Evolutionary conservation across 2,888 invertebrate genomes (phyloP).

Genomic region (Melieria omissa): DNA sequence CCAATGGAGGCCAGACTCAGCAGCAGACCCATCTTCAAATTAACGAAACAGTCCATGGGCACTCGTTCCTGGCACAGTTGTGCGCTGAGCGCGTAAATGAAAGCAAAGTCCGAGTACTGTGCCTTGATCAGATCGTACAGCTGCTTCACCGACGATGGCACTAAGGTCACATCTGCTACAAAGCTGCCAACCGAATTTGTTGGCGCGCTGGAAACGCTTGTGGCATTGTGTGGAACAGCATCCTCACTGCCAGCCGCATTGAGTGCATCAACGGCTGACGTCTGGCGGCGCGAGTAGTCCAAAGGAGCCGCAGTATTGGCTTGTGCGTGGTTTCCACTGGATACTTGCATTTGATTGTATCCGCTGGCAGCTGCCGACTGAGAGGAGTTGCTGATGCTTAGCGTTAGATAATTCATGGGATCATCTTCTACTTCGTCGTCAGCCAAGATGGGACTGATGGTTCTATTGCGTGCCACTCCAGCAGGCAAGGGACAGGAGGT

Average conservation of each 20-base stretch:
- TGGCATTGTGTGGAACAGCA: background rate
- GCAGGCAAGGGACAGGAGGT: slow-evolving; percentile 40
- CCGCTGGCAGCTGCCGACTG: background rate
- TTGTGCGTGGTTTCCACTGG: background rate
- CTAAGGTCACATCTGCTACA: slow-evolving; percentile 40
- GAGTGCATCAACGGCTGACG: background rate
- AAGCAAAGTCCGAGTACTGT: slow-evolving; percentile 63
- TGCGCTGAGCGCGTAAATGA: slow-evolving; percentile 64
- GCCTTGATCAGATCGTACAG: slow-evolving; percentile 54
- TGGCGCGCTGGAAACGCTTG: background rate
- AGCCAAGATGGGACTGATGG: slow-evolving; percentile 13
- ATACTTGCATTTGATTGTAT: background rate
- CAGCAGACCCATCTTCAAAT: slow-evolving; percentile 66
- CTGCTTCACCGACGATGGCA: slow-evolving; percentile 53
- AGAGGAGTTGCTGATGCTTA: background rate
- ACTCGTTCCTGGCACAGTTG: slow-evolving; percentile 63
- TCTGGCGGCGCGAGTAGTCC: slow-evolving; percentile 15
- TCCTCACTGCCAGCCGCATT: background rate
- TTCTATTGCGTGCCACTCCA: background rate
- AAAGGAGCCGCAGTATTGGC: background rate
- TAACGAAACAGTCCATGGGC: slow-evolving; percentile 66
- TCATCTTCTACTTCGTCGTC: background rate
- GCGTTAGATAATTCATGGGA: slow-evolving; percentile 13
- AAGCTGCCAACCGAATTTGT: slow-evolving; percentile 12
- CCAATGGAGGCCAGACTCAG: slow-evolving; percentile 66